A percentile compares a stretch with the other conserved stretches of the same genome.
Evolutionary conservation across 2,797 vertebrate genomes (phyloP).

Genomic region (Pangasius sanitwongsei): DNA sequence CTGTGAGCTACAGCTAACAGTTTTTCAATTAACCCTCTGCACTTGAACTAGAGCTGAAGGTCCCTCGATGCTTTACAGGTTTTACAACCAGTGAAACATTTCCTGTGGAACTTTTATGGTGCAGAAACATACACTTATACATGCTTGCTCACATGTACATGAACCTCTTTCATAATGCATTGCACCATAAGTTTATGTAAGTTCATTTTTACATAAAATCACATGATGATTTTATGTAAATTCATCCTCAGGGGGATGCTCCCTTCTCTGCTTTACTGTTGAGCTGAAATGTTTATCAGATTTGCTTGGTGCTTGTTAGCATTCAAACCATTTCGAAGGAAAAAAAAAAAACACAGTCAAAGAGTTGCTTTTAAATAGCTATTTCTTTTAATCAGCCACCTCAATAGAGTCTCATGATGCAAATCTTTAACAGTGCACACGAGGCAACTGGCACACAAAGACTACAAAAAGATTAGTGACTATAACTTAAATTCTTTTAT

Average conservation of each 20-base stretch:
- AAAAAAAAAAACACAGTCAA: not conserved
- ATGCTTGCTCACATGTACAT: not conserved
- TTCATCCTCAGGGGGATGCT: not conserved
- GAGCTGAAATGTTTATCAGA: not conserved
- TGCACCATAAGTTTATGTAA: not conserved
- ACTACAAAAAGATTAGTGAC: not conserved
- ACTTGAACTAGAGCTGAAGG: not conserved
- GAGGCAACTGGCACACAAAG: not conserved
- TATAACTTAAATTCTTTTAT: not conserved
- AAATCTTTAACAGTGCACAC: not conserved
- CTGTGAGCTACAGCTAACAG: slow-evolving; percentile 51
- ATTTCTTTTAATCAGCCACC: not conserved
- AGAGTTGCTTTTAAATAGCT: not conserved
- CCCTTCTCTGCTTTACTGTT: not conserved
- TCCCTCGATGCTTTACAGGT: slow-evolving; percentile 5
- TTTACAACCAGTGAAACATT: not conserved
- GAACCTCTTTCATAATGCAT: not conserved
- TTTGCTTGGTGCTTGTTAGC: not conserved
- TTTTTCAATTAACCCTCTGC: slow-evolving; percentile 52
- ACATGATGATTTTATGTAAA: not conserved
- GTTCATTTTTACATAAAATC: not conserved
- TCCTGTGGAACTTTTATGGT: not conserved
- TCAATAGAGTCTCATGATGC: not conserved
- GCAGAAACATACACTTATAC: not conserved
- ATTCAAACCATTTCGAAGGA: not conserved